phyloP scores from a whole-genome alignment of 2,113 vertebrate species.

The Heterotilapia buettikoferi region DNA sequence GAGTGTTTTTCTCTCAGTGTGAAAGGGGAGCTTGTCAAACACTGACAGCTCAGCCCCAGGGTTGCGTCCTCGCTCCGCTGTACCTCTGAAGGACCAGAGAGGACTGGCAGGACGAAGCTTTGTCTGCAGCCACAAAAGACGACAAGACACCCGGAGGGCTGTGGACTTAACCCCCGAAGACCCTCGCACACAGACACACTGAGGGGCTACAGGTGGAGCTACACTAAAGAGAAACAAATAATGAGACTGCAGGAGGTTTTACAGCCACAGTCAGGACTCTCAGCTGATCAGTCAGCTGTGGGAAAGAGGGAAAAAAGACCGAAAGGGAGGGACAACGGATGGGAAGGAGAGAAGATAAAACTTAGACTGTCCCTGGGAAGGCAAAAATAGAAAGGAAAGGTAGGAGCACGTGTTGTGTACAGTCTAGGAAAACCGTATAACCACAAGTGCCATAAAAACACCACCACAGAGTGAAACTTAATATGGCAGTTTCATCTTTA shows the following conservation, averaged over 20 bases:
- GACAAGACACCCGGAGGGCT: slow-evolving; percentile 15
- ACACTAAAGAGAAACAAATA: not conserved
- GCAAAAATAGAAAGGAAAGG: not conserved
- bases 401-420: not conserved
- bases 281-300: slow-evolving; percentile 40
- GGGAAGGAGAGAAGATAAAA: not conserved
- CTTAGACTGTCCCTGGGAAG: not conserved
- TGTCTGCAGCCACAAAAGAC: slow-evolving; percentile 30
- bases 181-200: not conserved
- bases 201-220: slow-evolving; percentile 8
- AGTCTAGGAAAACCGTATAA: not conserved
- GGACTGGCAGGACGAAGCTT: slow-evolving; percentile 1
- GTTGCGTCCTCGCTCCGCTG: not conserved
- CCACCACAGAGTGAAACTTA: not conserved
- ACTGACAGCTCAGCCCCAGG: slow-evolving; percentile 25
- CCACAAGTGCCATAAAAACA: not conserved
- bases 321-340: not conserved
- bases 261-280: not conserved
- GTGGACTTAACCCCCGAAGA: slow-evolving; percentile 35
- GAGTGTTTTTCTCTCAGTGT: slow-evolving; percentile 4
- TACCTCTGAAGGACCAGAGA: not conserved
- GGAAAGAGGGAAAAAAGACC: not conserved
- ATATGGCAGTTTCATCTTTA: not conserved
- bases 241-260: slow-evolving; percentile 25
- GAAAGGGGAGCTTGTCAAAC: slow-evolving; percentile 17